Conservation (phyloP, 2,113 vertebrate species). For the Hepsetus odoe region DNA sequence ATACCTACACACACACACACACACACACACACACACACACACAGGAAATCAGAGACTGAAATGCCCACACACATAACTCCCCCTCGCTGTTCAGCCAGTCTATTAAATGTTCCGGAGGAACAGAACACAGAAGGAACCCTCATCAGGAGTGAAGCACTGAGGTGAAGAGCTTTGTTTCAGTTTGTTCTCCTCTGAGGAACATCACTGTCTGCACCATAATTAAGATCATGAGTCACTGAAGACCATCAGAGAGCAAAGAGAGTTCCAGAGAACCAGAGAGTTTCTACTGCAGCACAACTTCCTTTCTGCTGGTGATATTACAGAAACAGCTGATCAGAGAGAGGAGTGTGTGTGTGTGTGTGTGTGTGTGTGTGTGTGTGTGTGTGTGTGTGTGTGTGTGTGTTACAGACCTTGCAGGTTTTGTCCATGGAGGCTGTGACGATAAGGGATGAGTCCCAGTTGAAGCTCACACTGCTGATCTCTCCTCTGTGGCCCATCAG, state of each 20-base stretch:
- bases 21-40: constrained; percentile 18
- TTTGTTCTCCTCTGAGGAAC: constrained; percentile 28
- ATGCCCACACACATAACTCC: neutral
- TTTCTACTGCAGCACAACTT: neutral
- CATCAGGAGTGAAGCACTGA: neutral
- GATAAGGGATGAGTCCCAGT: constrained; percentile 91
- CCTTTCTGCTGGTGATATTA: neutral
- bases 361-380: neutral
- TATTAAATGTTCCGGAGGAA: neutral
- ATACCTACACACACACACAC: constrained; percentile 77
- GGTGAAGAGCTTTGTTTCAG: constrained; percentile 15
- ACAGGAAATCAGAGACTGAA: constrained; percentile 15
- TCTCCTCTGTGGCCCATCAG: constrained; percentile 86
- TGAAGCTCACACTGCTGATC: constrained; percentile 89
- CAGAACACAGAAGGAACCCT: neutral
- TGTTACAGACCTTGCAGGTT: constrained; percentile 83
- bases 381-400: neutral
- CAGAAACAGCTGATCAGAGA: neutral
- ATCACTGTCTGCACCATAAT: constrained; percentile 22
- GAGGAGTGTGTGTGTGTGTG: neutral
- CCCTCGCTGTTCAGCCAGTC: neutral
- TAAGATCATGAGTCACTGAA: constrained; percentile 9
- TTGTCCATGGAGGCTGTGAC: constrained; percentile 91
- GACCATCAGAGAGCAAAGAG: constrained; percentile 1
- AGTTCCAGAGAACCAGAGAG: neutral